Evolutionary conservation across 2,888 invertebrate species (phyloP).

Genomic region (Bombyx huttoni): DNA sequence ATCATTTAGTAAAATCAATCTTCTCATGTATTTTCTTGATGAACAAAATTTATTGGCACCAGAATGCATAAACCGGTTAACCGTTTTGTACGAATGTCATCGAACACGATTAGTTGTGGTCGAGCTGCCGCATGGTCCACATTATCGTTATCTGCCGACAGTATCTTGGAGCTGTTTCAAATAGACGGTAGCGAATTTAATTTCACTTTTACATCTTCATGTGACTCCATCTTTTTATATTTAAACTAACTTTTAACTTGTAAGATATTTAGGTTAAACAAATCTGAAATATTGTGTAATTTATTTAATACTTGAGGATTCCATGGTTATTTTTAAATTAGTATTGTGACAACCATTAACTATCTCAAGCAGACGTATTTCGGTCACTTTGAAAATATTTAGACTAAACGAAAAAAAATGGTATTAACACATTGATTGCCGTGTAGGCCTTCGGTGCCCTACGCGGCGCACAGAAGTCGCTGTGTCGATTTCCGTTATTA

Average conservation of each 20-base stretch:
- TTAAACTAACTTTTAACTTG: not conserved
- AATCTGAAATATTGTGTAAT: constrained; percentile 2
- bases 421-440: too few relatives aligned
- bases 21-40: not conserved
- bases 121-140: constrained; percentile 36
- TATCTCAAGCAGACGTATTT: constrained; percentile 39
- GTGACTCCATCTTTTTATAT: not conserved
- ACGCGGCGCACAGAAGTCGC: too few relatives aligned
- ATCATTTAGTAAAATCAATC: not conserved
- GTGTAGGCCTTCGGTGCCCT: too few relatives aligned
- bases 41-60: constrained; percentile 14
- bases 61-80: constrained; percentile 32
- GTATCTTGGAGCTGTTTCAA: constrained; percentile 65
- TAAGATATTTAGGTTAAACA: not conserved
- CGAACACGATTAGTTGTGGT: constrained; percentile 29
- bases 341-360: constrained; percentile 33
- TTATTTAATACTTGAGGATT: not conserved
- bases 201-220: constrained; percentile 36
- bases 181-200: constrained; percentile 41
- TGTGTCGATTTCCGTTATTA: too few relatives aligned
- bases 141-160: constrained; percentile 63
- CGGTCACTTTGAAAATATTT: constrained; percentile 43
- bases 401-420: constrained; percentile 17
- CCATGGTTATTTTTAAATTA: constrained; percentile 21
- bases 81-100: constrained; percentile 31